These are phyloP conservation scores for Oryzias dopingdopingensis DNA, from an alignment of 2,797 vertebrate species.

Conservation along the genomic window DNA sequence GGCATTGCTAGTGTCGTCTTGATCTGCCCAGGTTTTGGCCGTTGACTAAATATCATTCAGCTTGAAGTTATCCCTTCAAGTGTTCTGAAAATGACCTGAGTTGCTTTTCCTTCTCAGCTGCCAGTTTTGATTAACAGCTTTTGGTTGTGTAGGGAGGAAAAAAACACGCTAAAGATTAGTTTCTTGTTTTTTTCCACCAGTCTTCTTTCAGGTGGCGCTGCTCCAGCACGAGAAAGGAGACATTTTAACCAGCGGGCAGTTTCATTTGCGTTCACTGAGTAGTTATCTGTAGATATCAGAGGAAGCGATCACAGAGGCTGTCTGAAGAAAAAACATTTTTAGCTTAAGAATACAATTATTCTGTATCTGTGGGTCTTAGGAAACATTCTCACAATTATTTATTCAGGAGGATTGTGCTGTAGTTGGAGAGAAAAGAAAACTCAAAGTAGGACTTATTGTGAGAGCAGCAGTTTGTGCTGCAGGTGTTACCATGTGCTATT, in stretches of 20 bases:
- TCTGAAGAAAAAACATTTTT: conserved; percentile 1
- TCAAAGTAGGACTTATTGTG: conserved; percentile 1
- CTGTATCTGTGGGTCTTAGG: background rate
- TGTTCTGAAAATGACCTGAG: conserved; percentile 29
- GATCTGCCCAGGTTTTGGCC: conserved; percentile 34
- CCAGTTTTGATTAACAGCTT: conserved; percentile 18
- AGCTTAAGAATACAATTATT: conserved; percentile 10
- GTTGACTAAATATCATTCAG: conserved; percentile 41
- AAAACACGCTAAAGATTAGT: conserved; percentile 5
- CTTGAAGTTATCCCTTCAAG: conserved; percentile 25
- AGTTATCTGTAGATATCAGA: conserved; percentile 4
- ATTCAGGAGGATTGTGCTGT: background rate
- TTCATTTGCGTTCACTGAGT: conserved; percentile 13
- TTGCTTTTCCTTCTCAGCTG: conserved; percentile 19
- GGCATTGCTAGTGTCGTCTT: conserved; percentile 4
- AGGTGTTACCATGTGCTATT: background rate
- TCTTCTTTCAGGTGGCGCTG: conserved; percentile 10
- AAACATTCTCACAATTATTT: background rate
- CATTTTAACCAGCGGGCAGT: conserved; percentile 8
- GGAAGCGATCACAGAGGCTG: conserved; percentile 3
- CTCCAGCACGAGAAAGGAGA: conserved; percentile 6
- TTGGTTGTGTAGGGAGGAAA: conserved; percentile 27
- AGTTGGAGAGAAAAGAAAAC: background rate
- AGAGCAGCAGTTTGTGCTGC: conserved; percentile 6
- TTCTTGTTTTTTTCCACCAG: conserved; percentile 13